These are phyloP conservation scores for Dusona sp. DNA, from an alignment of 2,888 invertebrate genomes.

Conservation along the genomic window DNA sequence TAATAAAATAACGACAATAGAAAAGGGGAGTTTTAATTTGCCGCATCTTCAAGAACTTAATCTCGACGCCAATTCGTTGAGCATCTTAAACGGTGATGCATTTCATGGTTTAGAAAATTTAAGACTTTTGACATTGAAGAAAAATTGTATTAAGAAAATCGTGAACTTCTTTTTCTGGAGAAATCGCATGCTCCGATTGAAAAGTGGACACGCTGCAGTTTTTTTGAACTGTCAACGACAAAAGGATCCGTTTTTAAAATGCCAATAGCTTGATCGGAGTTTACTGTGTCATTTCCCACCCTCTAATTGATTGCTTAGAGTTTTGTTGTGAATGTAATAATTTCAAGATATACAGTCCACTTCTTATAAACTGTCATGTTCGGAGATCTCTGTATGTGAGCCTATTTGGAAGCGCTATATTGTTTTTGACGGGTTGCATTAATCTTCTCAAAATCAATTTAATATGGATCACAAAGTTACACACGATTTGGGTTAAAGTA, in stretches of 20 bases:
- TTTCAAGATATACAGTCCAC: neutral
- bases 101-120: conserved; percentile 51
- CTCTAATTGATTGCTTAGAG: neutral
- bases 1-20: conserved; percentile 58
- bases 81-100: conserved; percentile 41
- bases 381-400: conserved; percentile 71
- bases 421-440: conserved; percentile 73
- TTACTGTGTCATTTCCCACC: neutral
- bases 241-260: neutral
- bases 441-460: conserved; percentile 67
- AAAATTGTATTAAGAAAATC: conserved; percentile 43
- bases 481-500: neutral
- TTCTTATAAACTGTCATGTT: conserved; percentile 55
- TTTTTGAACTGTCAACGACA: neutral
- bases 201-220: neutral
- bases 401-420: conserved; percentile 73
- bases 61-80: conserved; percentile 76
- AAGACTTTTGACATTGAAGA: conserved; percentile 36
- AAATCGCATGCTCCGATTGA: neutral
- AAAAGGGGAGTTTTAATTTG: conserved; percentile 51
- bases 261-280: neutral
- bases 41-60: conserved; percentile 82
- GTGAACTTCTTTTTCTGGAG: neutral
- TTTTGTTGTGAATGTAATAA: neutral
- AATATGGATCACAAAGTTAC: neutral